Evolutionary conservation across 2,113 vertebrate species (phyloP).

Genomic region (Grallaria varia): DNA sequence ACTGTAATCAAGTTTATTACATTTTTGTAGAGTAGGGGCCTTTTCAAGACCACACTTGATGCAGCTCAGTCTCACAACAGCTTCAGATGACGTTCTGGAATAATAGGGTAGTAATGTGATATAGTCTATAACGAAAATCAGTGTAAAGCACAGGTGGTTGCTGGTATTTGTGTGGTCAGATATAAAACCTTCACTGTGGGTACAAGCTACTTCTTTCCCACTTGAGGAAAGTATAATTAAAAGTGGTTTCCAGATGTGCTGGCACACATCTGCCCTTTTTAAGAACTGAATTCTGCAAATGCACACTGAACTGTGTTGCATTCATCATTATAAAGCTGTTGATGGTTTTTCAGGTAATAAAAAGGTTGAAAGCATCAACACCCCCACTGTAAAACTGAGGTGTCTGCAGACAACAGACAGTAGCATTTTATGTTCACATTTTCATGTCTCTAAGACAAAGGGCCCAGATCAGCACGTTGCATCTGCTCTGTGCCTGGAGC

Average conservation of each 20-base stretch:
- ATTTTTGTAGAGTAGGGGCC: conserved; percentile 33
- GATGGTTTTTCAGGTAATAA: conserved; percentile 60
- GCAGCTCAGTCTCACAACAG: conserved; percentile 48
- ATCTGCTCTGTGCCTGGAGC: not conserved
- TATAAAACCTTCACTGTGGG: conserved; percentile 26
- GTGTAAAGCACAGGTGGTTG: conserved; percentile 59
- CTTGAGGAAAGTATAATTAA: conserved; percentile 66
- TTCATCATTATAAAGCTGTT: conserved; percentile 25
- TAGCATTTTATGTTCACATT: not conserved
- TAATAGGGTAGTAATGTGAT: conserved; percentile 55
- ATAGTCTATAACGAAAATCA: conserved; percentile 52
- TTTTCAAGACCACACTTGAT: conserved; percentile 59
- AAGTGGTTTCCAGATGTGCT: conserved; percentile 71
- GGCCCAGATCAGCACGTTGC: not conserved
- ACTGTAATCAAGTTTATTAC: conserved; percentile 41
- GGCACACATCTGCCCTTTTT: conserved; percentile 38
- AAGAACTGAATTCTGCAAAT: conserved; percentile 36
- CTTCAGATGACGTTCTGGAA: conserved; percentile 55
- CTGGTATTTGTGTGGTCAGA: conserved; percentile 59
- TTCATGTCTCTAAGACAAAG: not conserved
- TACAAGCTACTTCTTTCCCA: conserved; percentile 40
- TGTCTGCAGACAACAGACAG: not conserved
- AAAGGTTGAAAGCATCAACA: conserved; percentile 40
- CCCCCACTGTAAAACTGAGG: not conserved
- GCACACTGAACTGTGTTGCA: conserved; percentile 5